Evolutionary conservation across 2,113 vertebrate species (phyloP).

Genomic region (Opisthocomus hoazin): DNA sequence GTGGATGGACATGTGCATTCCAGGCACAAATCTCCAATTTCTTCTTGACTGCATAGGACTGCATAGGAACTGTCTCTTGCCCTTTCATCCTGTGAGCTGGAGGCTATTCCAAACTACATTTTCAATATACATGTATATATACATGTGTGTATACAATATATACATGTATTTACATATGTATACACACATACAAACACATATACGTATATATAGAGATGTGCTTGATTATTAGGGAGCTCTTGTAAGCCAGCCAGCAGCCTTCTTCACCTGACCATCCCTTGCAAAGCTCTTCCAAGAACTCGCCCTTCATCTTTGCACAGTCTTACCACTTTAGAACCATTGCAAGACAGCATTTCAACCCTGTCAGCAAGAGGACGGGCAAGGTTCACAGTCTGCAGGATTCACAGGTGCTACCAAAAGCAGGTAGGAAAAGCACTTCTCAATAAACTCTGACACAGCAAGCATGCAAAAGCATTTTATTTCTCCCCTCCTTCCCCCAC

Average conservation of each 20-base stretch:
- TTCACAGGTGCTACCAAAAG: not conserved
- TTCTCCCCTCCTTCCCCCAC: not conserved
- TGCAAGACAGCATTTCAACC: not conserved
- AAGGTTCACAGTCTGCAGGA: not conserved
- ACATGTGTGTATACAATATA: not conserved
- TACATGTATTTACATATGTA: not conserved
- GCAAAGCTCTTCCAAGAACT: not conserved
- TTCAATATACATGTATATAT: not conserved
- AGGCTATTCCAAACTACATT: not conserved
- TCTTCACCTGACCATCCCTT: not conserved
- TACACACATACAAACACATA: not conserved
- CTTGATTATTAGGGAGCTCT: not conserved
- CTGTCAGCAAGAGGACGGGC: not conserved
- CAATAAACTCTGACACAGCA: not conserved
- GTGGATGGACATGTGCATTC: not conserved
- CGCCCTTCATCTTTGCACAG: not conserved
- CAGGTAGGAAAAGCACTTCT: not conserved
- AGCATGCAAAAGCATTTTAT: not conserved
- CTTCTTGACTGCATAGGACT: no score
- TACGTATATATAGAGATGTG: rapidly evolving
- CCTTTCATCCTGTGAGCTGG: not conserved
- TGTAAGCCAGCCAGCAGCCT: not conserved
- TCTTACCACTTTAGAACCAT: not conserved
- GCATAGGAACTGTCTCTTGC: not conserved
- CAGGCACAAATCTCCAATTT: not conserved